Percentiles rank a stretch among this genome's conserved stretches.
These are phyloP conservation scores for Typhlomys cinereus DNA, from an alignment of 2,113 vertebrate genomes.

Conservation along the genomic window DNA sequence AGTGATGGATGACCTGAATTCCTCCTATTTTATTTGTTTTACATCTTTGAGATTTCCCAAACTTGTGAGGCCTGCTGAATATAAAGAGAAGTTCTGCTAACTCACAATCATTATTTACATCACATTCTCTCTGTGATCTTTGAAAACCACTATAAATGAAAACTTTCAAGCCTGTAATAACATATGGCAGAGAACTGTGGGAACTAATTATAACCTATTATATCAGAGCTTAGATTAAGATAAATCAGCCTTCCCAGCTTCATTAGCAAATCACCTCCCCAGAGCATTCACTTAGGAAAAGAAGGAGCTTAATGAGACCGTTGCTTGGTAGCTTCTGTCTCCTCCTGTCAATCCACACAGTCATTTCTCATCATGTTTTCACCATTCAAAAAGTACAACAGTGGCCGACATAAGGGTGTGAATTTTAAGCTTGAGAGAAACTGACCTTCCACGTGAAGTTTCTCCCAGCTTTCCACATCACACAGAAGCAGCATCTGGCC, in stretches of 20 bases:
- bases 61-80: background rate
- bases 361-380: background rate
- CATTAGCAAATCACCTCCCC: constrained; percentile 50
- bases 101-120: constrained; percentile 32
- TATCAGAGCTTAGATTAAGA: constrained; percentile 60
- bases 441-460: constrained; percentile 43
- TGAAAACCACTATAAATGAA: constrained; percentile 25
- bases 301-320: constrained; percentile 35
- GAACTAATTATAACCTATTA: constrained; percentile 61
- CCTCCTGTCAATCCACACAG: constrained; percentile 32
- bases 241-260: constrained; percentile 31
- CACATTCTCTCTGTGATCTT: background rate
- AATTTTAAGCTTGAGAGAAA: background rate
- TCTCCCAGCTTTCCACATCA: constrained; percentile 50
- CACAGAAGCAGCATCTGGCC: constrained; percentile 37
- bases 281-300: constrained; percentile 51
- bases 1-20: too few species aligned
- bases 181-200: background rate
- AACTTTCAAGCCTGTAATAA: constrained; percentile 13
- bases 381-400: background rate
- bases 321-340: constrained; percentile 11
- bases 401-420: constrained; percentile 34
- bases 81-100: constrained; percentile 9
- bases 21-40: too few species aligned
- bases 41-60: too few species aligned